These are phyloP conservation scores for Parnassius smintheus DNA, from an alignment of 2,888 invertebrate species.

Conservation along the genomic window DNA sequence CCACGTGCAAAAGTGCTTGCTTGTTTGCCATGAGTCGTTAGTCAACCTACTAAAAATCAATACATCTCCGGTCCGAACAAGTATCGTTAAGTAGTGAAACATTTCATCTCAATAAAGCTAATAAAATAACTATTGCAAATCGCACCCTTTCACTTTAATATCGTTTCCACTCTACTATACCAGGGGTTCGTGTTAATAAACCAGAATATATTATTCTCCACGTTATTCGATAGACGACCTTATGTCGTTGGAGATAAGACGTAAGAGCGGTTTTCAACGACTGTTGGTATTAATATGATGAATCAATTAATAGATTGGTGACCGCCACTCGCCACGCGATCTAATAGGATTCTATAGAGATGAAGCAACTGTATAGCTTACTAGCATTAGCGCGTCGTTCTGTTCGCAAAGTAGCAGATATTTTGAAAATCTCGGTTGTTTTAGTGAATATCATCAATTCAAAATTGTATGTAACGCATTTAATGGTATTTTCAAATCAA, in stretches of 20 bases:
- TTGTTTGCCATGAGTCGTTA: no score
- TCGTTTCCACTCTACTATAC: constrained; percentile 50
- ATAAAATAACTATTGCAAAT: constrained; percentile 75
- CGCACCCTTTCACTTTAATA: constrained; percentile 70
- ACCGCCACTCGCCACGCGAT: constrained; percentile 34
- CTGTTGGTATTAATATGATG: constrained; percentile 49
- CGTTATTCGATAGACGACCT: constrained; percentile 9
- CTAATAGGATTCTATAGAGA: constrained; percentile 16
- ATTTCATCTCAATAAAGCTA: constrained; percentile 67
- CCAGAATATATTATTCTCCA: constrained; percentile 18
- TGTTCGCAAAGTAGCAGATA: not conserved
- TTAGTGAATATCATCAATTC: no score
- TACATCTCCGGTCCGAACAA: not conserved
- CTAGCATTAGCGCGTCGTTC: not conserved
- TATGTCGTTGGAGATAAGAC: constrained; percentile 30
- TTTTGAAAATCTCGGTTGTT: no score
- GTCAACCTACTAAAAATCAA: no score
- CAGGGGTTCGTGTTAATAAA: constrained; percentile 35
- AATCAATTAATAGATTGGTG: constrained; percentile 74
- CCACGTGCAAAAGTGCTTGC: no score
- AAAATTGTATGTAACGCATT: no score
- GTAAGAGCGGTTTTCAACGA: constrained; percentile 17
- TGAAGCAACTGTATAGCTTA: constrained; percentile 17
- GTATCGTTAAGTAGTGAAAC: constrained; percentile 34
- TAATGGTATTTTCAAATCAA: no score